Evolutionary conservation across 1,140 invertebrate species (phyloP).

Genomic region (Orius insidiosus): DNA sequence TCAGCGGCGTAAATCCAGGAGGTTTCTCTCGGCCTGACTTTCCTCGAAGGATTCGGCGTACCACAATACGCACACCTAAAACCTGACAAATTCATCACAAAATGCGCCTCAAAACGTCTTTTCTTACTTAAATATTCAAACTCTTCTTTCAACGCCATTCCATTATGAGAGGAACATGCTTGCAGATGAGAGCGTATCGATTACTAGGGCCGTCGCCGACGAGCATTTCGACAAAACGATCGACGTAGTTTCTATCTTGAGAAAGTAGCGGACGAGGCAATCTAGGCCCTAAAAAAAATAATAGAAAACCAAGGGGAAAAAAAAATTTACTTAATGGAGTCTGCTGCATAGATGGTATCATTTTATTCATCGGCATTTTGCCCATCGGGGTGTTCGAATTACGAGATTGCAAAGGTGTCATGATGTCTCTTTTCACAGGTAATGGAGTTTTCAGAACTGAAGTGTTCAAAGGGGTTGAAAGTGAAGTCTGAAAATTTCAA

Average conservation of each 20-base stretch:
- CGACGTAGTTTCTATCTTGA: constrained; percentile 49
- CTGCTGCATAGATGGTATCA: not conserved
- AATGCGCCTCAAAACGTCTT: not conserved
- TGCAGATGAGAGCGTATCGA: constrained; percentile 87
- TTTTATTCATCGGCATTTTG: no score
- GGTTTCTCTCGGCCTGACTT: constrained; percentile 41
- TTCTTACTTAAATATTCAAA: constrained; percentile 74
- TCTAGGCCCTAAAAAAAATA: constrained; percentile 6
- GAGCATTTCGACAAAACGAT: constrained; percentile 82
- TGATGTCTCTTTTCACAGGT: no score
- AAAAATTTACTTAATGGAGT: not conserved
- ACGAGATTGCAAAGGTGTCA: no score
- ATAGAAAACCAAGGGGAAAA: not conserved
- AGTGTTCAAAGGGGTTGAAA: no score
- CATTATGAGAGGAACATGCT: constrained; percentile 82
- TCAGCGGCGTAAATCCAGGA: no score
- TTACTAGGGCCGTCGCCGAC: constrained; percentile 90
- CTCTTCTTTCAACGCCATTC: constrained; percentile 92
- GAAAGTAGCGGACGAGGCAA: constrained; percentile 33
- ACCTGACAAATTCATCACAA: constrained; percentile 26
- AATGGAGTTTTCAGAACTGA: no score
- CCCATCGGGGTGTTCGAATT: no score
- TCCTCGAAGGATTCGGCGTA: constrained; percentile 62
- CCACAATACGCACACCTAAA: constrained; percentile 82
- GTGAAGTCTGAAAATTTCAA: no score